A percentile compares a stretch with the other conserved stretches of the same genome.
These are phyloP conservation scores for Tachysurus fulvidraco DNA, from an alignment of 2,113 vertebrate genomes.

Conservation along the genomic window DNA sequence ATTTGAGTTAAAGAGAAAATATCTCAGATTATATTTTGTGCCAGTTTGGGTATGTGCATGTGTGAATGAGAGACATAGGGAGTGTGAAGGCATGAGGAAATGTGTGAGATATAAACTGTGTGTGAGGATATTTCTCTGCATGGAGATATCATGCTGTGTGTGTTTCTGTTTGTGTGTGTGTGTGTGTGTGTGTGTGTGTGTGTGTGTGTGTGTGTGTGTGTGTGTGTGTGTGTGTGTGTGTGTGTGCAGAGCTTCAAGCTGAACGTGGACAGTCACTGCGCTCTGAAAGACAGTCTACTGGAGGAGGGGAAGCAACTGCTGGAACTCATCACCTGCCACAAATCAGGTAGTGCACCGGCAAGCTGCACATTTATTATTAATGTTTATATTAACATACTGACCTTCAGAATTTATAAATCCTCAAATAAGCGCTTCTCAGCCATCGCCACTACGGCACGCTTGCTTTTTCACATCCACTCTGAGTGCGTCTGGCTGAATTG, in stretches of 20 bases:
- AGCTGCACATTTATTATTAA: conserved; percentile 97
- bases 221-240: conserved; percentile 23
- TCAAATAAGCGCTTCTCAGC: conserved; percentile 79
- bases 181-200: conserved; percentile 44
- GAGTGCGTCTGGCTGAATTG: conserved; percentile 49
- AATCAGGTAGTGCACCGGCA: conserved; percentile 88
- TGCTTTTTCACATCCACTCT: conserved; percentile 53
- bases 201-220: conserved; percentile 34
- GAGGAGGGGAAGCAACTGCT: conserved; percentile 91
- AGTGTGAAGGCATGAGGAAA: conserved; percentile 42
- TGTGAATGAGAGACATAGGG: conserved; percentile 30
- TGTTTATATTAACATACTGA: conserved; percentile 98
- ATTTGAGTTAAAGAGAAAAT: conserved; percentile 28
- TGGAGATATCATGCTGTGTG: conserved; percentile 38
- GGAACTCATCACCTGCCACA: conserved; percentile 89
- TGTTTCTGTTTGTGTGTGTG: conserved; percentile 17
- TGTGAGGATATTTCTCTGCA: conserved; percentile 35
- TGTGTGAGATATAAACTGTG: conserved; percentile 16
- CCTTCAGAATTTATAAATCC: conserved; percentile 97
- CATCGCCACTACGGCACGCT: not conserved
- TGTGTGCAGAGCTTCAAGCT: conserved; percentile 88
- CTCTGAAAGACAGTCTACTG: conserved; percentile 90
- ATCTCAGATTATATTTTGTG: not conserved
- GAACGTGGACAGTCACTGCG: conserved; percentile 85
- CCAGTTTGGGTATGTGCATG: conserved; percentile 5